Percentiles rank a stretch among this genome's conserved stretches.
These are phyloP conservation scores for Balearica regulorum DNA, from an alignment of 2,797 vertebrate species.

Conservation along the genomic window DNA sequence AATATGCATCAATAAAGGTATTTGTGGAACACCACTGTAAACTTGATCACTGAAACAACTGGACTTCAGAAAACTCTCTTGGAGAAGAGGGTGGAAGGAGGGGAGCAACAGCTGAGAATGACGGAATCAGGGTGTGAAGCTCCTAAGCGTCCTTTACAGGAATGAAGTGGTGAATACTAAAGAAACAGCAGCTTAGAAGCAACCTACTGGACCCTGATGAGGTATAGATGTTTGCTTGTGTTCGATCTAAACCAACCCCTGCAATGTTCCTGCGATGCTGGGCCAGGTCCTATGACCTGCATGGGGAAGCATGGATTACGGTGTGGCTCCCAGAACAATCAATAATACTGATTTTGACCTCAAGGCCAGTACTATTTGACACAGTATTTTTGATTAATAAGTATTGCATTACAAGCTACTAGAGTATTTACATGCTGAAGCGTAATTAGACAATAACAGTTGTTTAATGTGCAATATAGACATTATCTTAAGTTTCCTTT, in stretches of 20 bases:
- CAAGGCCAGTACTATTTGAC: not conserved
- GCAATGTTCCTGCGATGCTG: not conserved
- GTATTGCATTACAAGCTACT: not conserved
- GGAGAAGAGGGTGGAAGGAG: not conserved
- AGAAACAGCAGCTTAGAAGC: not conserved
- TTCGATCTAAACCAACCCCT: not conserved
- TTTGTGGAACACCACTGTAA: not conserved
- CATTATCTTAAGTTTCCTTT: not conserved
- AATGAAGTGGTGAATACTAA: not conserved
- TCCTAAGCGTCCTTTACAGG: not conserved
- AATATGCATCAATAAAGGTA: not conserved
- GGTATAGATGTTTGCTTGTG: not conserved
- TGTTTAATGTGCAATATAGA: not conserved
- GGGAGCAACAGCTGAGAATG: not conserved
- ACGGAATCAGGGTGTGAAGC: not conserved
- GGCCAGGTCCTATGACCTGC: not conserved
- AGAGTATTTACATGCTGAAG: not conserved
- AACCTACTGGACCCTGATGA: not conserved
- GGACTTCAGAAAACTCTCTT: not conserved
- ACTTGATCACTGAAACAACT: not conserved
- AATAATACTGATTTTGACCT: not conserved
- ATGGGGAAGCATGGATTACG: rapidly evolving
- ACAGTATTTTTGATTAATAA: not conserved
- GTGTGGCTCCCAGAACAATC: not conserved
- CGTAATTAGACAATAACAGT: not conserved